Evolutionary conservation across 2,113 vertebrate species (phyloP), one percentile per base, ranked within the genome.

Genomic region (Planiliza haematocheilus): DNA sequence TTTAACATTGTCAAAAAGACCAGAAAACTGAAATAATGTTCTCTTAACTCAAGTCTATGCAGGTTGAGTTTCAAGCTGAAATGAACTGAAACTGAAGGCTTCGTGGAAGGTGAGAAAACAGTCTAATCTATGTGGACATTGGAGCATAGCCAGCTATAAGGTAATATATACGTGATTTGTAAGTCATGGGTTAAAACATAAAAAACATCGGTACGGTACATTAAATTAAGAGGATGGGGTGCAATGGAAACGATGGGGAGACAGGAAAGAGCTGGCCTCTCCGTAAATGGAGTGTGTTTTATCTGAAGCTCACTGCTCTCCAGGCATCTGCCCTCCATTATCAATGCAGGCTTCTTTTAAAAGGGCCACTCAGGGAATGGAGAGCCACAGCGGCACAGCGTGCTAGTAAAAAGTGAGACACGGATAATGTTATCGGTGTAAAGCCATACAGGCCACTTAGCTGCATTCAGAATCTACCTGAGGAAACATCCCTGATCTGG

Each of bases 261-360:
- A 58, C n/a, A 17, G 53, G 18, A 21, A 18, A 36, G 12, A 53
- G 24, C 8, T 10, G 41, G 59, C 45, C 10, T 63, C 20, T 58
- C 20, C 18, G 30, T 16, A 51, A 34, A 70, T 41, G 20, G 37
- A 18, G 24, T 24, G 46, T 66, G 48, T 30, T 61, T 68, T 55
- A 39, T 61, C 34, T 61, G 49, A 48, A 34, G 64, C 18, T 74
- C 61, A n/a, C 21, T 45, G 45, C 55, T 62, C 46, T 62, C 20
- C 57, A 69, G 49, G 34, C 55, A 76, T 48, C 48, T 48, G 30
- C 49, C 57, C 64, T 36, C 57, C 42, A 77, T 77, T 69, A 69
- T 62, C 49, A 48, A 56, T 56, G 65, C 42, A 69, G 74, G 34
- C 34, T 13, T 62, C 39, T 41, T 37, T 60, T 38, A 60, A 62